Percentiles rank a stretch among this genome's conserved stretches.
phyloP scores from a whole-genome alignment of 2,113 vertebrate genomes.

The Pseudopodoces humilis region DNA sequence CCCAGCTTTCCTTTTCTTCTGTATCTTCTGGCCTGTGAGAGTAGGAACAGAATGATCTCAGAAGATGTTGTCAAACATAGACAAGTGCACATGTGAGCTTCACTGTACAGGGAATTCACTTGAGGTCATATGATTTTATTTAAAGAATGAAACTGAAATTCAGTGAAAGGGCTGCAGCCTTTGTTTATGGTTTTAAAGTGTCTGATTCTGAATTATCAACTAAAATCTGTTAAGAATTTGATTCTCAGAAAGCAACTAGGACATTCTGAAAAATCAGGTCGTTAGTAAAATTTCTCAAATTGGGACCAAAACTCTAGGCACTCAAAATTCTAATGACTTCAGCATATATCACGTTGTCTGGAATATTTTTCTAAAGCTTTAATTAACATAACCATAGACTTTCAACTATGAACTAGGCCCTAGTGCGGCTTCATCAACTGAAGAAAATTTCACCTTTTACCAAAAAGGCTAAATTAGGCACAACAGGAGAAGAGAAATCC shows the following conservation, averaged over 20 bases:
- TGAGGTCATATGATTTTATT: fast-evolving
- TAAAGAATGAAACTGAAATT: neutral
- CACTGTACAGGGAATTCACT: neutral
- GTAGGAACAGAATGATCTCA: neutral
- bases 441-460: neutral
- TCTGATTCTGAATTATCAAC: neutral
- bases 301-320: neutral
- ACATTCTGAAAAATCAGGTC: neutral
- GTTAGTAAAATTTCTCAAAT: neutral
- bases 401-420: neutral
- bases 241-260: neutral
- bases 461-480: neutral
- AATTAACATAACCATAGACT: neutral
- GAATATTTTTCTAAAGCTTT: neutral
- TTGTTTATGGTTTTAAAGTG: neutral
- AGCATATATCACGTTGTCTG: neutral
- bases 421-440: neutral
- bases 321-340: neutral
- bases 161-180: neutral
- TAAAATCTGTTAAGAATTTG: neutral
- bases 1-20: constrained; percentile 78
- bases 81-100: neutral
- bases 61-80: neutral
- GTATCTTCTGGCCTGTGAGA: constrained; percentile 76
- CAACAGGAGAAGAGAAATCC: neutral